Percentiles rank a stretch among this genome's conserved stretches.
These are phyloP conservation scores for Cariama cristata DNA, from an alignment of 2,113 vertebrate species.

Conservation along the genomic window DNA sequence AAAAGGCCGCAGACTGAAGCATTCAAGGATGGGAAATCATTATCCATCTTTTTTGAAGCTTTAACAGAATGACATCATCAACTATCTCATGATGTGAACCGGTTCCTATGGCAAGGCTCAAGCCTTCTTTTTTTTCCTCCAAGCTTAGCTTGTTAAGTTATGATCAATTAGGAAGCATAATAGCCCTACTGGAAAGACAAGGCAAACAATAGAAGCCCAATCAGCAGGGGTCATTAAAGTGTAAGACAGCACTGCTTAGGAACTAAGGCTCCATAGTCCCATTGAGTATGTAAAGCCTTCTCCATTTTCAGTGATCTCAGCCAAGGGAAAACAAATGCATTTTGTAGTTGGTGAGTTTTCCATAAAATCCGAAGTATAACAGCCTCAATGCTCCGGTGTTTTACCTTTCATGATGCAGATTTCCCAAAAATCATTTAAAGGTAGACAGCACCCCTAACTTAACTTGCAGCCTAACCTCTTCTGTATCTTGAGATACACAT, in stretches of 20 bases:
- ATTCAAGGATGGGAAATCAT: not conserved
- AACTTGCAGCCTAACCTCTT: not conserved
- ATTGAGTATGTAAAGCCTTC: fast-evolving
- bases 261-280: not conserved
- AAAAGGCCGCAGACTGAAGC: not conserved
- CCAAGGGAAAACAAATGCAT: not conserved
- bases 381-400: fast-evolving
- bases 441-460: not conserved
- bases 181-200: not conserved
- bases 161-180: not conserved
- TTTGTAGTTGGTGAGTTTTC: not conserved
- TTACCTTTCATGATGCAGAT: not conserved
- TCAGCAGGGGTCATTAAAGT: not conserved
- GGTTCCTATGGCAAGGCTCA: not conserved
- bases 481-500: not conserved
- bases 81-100: not conserved
- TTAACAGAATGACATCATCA: not conserved
- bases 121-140: not conserved
- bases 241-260: no score
- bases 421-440: not conserved
- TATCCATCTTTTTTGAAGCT: not conserved
- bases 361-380: not conserved
- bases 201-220: not conserved
- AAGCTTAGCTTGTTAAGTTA: not conserved
- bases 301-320: not conserved